A percentile compares a stretch with the other conserved stretches of the same genome.
Conservation (phyloP, 2,113 vertebrate species). For the Heptranchias perlo region DNA sequence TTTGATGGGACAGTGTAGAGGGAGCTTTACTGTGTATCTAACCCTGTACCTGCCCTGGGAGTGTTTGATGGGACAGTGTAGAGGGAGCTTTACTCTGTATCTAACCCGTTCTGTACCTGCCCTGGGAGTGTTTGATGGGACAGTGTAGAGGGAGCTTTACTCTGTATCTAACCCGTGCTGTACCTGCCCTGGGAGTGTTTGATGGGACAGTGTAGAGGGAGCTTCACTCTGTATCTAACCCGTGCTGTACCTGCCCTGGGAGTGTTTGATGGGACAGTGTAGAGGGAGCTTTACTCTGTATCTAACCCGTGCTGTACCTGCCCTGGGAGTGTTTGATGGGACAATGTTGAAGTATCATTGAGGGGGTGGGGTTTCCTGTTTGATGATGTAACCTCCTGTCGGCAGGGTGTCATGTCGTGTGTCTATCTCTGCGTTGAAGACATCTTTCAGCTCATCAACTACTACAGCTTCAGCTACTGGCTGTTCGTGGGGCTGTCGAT, state of each 20-base stretch:
- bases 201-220: too few species aligned
- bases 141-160: not conserved
- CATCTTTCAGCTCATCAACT: conserved; percentile 85
- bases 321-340: not conserved
- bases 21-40: too few species aligned
- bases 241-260: too few species aligned
- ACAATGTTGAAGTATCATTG: not conserved
- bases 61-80: too few species aligned
- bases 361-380: accelerated
- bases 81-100: too few species aligned
- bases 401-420: conserved; percentile 76
- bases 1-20: too few species aligned
- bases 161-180: not conserved
- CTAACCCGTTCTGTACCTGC: too few species aligned
- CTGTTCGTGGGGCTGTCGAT: conserved; percentile 89
- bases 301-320: not conserved
- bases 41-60: too few species aligned
- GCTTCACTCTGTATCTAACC: not conserved
- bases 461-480: conserved; percentile 96
- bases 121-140: too few species aligned
- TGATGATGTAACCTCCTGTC: not conserved
- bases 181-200: too few species aligned
- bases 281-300: not conserved
- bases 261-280: not conserved
- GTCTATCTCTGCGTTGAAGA: conserved; percentile 85